Evolutionary conservation across 2,113 vertebrate genomes (phyloP), one percentile per base, ranked within the genome.

Genomic region (Chamaea fasciata): DNA sequence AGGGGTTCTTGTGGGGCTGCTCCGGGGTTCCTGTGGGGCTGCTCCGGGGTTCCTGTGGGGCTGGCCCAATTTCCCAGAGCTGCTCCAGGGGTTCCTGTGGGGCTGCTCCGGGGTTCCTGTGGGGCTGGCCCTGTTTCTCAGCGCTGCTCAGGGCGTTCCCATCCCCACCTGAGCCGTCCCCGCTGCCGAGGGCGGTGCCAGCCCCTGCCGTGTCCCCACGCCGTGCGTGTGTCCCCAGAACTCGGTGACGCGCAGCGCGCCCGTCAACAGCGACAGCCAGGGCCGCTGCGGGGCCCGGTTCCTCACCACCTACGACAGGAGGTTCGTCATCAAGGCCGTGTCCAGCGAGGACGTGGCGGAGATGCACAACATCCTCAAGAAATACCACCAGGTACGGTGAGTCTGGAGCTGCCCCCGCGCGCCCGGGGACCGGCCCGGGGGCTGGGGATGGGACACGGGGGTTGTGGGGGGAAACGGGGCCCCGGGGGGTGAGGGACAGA

Each of bases 341-440:
- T 99, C 99, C 18, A 99, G 99, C 5, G 99, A 99, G 97, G 99
- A 99, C 47, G 99, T 99, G 37, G 99, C 99, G 0, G 99, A 99
- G 98, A 99, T 99, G 99, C 99, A 99, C 98, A 99, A 99, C 98
- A 99, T 99, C 96, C 94, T 99, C 78, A 99, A 99, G 98, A 99
- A 99, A 83, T 99, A 99, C 96, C 99, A 99, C 93, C 99, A 99
- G 99, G 99, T 99, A 98, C 6, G 95, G 96, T 92, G 97, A 97
- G 94, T 94, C 85, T 83, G 69, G 59, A 83, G 74, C 55, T 49
- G 22, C 26, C 86, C 33, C 28, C 3, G 7, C 2, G 26, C 26
- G 3, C 57, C 76, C 14, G 4, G 35, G 85, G 37, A 9, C 2
- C 20, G 4, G 42, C 64, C 12, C 60, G 4, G 44, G 44, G 4